Conservation (phyloP, 2,113 vertebrate genomes). For the Pseudois nayaur region DNA sequence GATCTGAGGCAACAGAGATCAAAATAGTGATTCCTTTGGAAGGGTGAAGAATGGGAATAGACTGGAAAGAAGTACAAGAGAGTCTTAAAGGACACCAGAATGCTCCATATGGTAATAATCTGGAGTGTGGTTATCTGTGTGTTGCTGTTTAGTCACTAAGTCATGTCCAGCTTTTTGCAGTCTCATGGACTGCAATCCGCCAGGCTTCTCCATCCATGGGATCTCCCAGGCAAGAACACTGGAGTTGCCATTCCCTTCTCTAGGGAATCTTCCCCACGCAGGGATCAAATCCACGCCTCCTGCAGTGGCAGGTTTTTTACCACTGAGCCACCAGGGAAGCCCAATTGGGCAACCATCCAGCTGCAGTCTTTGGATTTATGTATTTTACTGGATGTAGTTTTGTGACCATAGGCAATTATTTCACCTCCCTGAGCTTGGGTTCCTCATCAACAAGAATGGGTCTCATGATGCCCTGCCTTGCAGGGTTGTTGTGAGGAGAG, state of each 20-base stretch:
- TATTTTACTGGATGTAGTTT: not conserved
- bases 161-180: not conserved
- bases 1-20: not conserved
- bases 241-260: not conserved
- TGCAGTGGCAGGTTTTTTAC: not conserved
- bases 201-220: not conserved
- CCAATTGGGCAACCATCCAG: not conserved
- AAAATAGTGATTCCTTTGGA: not conserved
- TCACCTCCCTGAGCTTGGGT: not conserved
- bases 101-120: not conserved
- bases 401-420: not conserved
- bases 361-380: not conserved
- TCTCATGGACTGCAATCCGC: not conserved
- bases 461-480: not conserved
- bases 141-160: not conserved
- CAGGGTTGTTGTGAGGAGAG: not conserved
- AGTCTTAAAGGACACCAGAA: not conserved
- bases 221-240: not conserved
- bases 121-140: not conserved
- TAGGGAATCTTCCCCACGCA: not conserved
- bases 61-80: not conserved
- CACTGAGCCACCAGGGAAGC: not conserved
- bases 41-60: not conserved
- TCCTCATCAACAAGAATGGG: not conserved
- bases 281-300: not conserved